Percentiles rank a stretch among this genome's conserved stretches.
These are phyloP conservation scores for Dendrocincla fuliginosa DNA, from an alignment of 2,797 vertebrate genomes.

Conservation along the genomic window DNA sequence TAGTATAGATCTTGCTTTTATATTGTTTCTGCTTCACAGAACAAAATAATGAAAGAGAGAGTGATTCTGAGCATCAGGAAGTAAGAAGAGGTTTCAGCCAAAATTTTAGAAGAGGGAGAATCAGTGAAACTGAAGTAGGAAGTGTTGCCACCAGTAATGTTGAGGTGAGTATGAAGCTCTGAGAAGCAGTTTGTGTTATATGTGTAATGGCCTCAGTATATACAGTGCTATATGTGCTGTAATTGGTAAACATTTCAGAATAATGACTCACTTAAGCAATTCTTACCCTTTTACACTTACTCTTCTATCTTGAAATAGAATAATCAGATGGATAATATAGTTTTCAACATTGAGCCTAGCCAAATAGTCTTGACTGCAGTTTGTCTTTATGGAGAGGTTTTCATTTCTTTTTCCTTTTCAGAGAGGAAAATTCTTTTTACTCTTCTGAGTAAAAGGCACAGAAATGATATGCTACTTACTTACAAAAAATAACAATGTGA, in stretches of 20 bases:
- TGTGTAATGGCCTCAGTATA: not conserved
- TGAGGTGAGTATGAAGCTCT: not conserved
- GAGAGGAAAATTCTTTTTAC: not conserved
- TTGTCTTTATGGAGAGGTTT: not conserved
- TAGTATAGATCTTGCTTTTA: not conserved
- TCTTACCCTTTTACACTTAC: not conserved
- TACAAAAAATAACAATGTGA: not conserved
- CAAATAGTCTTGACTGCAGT: not conserved
- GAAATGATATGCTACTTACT: not conserved
- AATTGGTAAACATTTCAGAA: slow-evolving; percentile 4
- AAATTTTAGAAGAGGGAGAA: not conserved
- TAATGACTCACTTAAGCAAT: not conserved
- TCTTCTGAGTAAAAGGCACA: not conserved
- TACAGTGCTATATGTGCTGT: not conserved
- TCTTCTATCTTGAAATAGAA: not conserved
- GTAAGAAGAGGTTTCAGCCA: not conserved
- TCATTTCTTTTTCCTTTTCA: not conserved
- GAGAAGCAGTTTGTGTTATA: not conserved
- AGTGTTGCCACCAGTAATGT: not conserved
- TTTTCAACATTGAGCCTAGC: not conserved
- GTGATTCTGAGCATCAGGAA: not conserved
- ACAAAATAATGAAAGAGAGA: not conserved
- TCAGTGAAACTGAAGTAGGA: not conserved
- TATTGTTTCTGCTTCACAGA: not conserved
- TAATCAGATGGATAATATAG: not conserved